Evolutionary conservation across 53 echinoderm and acorn worm genomes (phyloP), one percentile per base, ranked within the genome.

Genomic region (Apostichopus leukothele): DNA sequence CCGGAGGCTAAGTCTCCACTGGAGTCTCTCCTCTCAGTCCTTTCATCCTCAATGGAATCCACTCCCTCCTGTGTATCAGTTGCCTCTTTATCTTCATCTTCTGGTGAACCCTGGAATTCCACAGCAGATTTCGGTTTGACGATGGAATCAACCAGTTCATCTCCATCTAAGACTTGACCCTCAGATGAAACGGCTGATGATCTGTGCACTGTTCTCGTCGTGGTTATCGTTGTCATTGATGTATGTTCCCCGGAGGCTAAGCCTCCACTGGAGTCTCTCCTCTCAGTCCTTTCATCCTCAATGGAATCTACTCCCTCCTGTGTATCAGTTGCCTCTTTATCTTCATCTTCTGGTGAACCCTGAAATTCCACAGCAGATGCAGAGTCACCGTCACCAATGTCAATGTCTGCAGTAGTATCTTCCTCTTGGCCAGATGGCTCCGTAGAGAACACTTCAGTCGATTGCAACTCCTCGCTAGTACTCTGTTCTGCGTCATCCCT

Each of bases 141-240:
- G 25, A 96, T 90, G 26, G 96, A 96, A 89, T 96, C 96, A 21
- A 90, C 93, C 19, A 89, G 61, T 79, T 96, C 96, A 11, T 83
- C 93, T 16, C 90, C 96, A 57, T 9, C 9, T 57, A 57, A 57
- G 9, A 86, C 25, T 71, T 71, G 11, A 9, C 19, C 50, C 50
- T 88, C 75, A 51, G 54, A 68, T 9, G 73, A 20, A 75, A 51
- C 88, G 18, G 11, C 88, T 50, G 54, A 88, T 23, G 51, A 54
- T 14, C 14, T 5, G 50, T 68, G 13, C 16, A 71, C 73, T 68
- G 71, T 73, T 88, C 74, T 51, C 5, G 50, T 51, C 25, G 71
- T 88, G 14, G 73, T 88, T 54, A 74, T 73, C 0, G 39, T 74
- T 50, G 71, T 73, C 21, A 74, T 51, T 73, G 73, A n/a, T 51